Conservation (phyloP, 2,888 invertebrate species). For the Cryptus viduatorius region DNA sequence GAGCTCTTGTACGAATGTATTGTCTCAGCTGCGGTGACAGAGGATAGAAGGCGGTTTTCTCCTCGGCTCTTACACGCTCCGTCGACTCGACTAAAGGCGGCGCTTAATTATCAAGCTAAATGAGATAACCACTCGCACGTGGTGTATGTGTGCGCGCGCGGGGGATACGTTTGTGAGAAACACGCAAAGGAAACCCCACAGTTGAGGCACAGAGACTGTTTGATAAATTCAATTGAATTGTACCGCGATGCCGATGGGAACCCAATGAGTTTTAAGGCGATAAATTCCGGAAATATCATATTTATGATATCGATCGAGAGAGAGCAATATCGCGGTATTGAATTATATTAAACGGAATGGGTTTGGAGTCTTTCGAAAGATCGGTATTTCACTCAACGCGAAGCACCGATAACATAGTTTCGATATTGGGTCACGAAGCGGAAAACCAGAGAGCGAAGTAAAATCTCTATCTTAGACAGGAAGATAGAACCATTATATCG, state of each 20-base stretch:
- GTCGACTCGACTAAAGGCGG: slow-evolving; percentile 70
- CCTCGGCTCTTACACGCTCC: slow-evolving; percentile 71
- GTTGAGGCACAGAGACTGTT: slow-evolving; percentile 11
- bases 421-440: slow-evolving; percentile 55
- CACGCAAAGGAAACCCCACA: slow-evolving; percentile 42
- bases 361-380: background rate
- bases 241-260: slow-evolving; percentile 42
- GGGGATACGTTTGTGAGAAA: slow-evolving; percentile 55
- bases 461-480: slow-evolving; percentile 51
- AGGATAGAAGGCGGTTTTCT: slow-evolving; percentile 54
- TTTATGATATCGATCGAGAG: slow-evolving; percentile 1
- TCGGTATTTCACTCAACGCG: slow-evolving; percentile 9
- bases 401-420: slow-evolving; percentile 46
- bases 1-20: slow-evolving; percentile 71
- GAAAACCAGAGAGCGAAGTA: slow-evolving; percentile 52
- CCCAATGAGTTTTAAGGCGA: slow-evolving; percentile 44
- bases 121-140: slow-evolving; percentile 72
- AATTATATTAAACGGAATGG: background rate
- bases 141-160: slow-evolving; percentile 34
- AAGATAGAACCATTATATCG: slow-evolving; percentile 72
- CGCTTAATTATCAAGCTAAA: slow-evolving; percentile 76
- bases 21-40: slow-evolving; percentile 72
- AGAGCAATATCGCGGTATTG: background rate
- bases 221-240: slow-evolving; percentile 65
- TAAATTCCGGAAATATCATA: slow-evolving; percentile 44